Evolutionary conservation across 2,888 invertebrate genomes (phyloP), one percentile per base, ranked within the genome.

Genomic region (Scaptomyza caliginosa): DNA sequence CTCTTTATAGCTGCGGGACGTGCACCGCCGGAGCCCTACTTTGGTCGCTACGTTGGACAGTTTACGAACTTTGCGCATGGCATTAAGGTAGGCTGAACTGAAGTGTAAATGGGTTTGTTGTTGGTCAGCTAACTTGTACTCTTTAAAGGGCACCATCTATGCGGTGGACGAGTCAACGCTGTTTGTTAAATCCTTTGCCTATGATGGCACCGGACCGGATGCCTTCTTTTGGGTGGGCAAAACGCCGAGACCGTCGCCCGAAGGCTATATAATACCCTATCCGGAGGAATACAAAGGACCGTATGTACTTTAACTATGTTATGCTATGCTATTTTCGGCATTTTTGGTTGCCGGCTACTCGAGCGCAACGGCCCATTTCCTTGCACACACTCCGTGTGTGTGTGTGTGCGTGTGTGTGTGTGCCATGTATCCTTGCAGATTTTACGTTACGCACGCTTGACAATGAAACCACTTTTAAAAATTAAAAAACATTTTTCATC

Each of bases 221-320:
- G 96, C 97, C 1, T 96, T 95, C 92, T 97, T 97, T 93, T 97
- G 97, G 97, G 95, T 96, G 62, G 97, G 97, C 11, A 96, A 95
- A 86, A 94, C 95, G 3, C 93, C 94, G 1, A 93, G 95, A 70
- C 97, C 97, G 2, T 95, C 95, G 75, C 96, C 96, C 17, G 95
- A 95, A 50, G 97, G 97, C 62, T 94, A 94, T 66, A 94, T 96
- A 65, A 95, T 97, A 88, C 96, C 97, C 17, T 97, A 96, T 90
- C 97, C 97, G 26, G 96, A 97, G 88, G 95, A 96, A 86, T 96
- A 95, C 90, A 93, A 93, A 58, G 95, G 95, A 89, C 94, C 95
- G 97, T 96, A 91, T 93, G 94, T 91, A 77, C 49, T 56, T 26
- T 43, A 54, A 73, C 48, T 57, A 60, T 52, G 59, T 21, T 57